Base-by-base conservation (phyloP, 2,888 invertebrate genomes). In the Molorchus minor region DNA sequence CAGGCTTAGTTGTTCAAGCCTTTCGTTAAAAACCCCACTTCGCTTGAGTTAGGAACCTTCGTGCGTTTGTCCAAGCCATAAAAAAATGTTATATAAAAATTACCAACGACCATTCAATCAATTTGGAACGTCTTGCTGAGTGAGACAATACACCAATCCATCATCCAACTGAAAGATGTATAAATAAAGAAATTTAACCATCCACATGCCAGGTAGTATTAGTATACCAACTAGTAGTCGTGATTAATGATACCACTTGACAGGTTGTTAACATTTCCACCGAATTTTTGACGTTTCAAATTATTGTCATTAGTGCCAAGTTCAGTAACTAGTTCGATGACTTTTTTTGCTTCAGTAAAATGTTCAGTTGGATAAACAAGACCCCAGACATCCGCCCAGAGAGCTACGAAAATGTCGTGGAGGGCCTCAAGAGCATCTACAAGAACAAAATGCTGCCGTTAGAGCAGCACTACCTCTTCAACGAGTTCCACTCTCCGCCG, bases 401-500 rank as follows among this genome's bases (percentile, higher is more conserved):
- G 77, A 86, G 90, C 73, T 92, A 89, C 77, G 93, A 94, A 75
- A 94, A 88, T 84, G 98, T 98, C 53, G 88, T 94, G 67, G 95
- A 96, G 75, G 98, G 98, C 58, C 87, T 99, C 68, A 96, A 97
- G 81, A 91, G 90, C 78, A 92, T 96, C 72, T 97, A 97, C 82
- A 94, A 87, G 81, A 88, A 89, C 72, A 97, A 96, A 81, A 84
- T 98, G 75, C 82, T 95, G 72, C 97, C 96, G 1, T 82, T 97
- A 71, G 96, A 97, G 80, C 88, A 90, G 74, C 89, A 90, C 75
- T 95, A 96, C 80, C 90, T 91, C 77, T 97, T 96, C 80, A 93
- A 96, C 79, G 96, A 96, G 75, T 97, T 97, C 80, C 96, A 97
- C 81, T 96, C 95, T 20, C 96, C 96, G 8, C 91, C 93, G 73